These are phyloP conservation scores for Coryphaenoides rupestris DNA, from an alignment of 2,113 vertebrate genomes.

Conservation along the genomic window DNA sequence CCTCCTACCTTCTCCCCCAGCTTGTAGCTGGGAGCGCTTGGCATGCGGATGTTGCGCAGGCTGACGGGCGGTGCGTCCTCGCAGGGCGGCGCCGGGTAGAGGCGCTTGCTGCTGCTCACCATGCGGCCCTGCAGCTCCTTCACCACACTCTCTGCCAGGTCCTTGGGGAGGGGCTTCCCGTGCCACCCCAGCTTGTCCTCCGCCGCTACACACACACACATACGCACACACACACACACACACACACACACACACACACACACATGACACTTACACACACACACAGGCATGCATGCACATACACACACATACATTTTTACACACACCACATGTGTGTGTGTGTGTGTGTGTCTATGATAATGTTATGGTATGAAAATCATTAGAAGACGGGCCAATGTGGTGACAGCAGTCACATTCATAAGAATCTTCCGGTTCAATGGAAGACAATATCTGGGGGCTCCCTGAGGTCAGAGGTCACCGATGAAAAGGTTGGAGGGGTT, in stretches of 20 bases:
- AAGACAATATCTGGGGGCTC: conserved; percentile 16
- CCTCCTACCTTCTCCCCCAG: conserved; percentile 84
- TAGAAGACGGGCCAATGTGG: background rate
- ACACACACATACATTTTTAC: conserved; percentile 8
- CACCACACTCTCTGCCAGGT: conserved; percentile 84
- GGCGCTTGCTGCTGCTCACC: conserved; percentile 83
- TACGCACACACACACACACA: no score
- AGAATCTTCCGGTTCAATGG: conserved; percentile 34
- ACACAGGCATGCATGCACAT: background rate
- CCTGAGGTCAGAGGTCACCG: conserved; percentile 29
- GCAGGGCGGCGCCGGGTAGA: conserved; percentile 78
- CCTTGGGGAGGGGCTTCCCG: conserved; percentile 88
- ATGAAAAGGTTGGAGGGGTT: no score
- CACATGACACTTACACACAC: no score
- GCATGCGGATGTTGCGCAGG: conserved; percentile 86
- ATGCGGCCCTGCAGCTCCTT: conserved; percentile 83
- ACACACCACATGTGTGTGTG: no score
- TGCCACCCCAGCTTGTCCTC: conserved; percentile 96
- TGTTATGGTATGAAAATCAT: no score
- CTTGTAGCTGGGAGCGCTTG: conserved; percentile 86
- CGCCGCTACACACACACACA: conserved; percentile 68
- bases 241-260: no score
- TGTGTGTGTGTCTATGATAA: no score
- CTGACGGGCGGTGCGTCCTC: conserved; percentile 82
- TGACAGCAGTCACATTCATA: conserved; percentile 17